Conservation (phyloP, 2,888 invertebrate species). For the Sarcophaga variegata region DNA sequence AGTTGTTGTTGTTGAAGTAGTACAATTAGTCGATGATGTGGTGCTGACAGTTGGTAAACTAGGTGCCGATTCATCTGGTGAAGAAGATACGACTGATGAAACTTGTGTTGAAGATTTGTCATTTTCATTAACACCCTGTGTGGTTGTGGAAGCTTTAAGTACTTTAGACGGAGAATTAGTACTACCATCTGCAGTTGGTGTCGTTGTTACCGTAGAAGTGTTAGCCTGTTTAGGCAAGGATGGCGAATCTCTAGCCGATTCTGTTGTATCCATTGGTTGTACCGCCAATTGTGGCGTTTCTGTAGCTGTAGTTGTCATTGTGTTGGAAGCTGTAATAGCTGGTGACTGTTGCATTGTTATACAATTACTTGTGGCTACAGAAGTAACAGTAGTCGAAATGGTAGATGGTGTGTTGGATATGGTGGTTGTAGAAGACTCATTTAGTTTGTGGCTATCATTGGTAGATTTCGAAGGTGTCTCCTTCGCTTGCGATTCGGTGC, state of each 20-base stretch:
- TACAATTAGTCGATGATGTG: slow-evolving; percentile 29
- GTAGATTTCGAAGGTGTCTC: slow-evolving; percentile 65
- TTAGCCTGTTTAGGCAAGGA: slow-evolving; percentile 70
- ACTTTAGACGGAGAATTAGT: slow-evolving; percentile 37
- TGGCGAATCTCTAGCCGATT: slow-evolving; percentile 40
- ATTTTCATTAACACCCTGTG: slow-evolving; percentile 39
- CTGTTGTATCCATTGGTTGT: slow-evolving; percentile 64
- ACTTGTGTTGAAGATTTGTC: slow-evolving; percentile 45
- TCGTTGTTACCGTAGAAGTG: slow-evolving; percentile 34
- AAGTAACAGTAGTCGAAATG: slow-evolving; percentile 12
- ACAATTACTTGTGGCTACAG: slow-evolving; percentile 10
- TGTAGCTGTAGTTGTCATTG: slow-evolving; percentile 32
- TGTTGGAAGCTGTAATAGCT: slow-evolving; percentile 51
- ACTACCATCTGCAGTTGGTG: slow-evolving; percentile 42
- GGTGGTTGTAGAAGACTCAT: slow-evolving; percentile 44
- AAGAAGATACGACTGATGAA: slow-evolving; percentile 50
- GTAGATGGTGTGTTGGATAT: slow-evolving; percentile 22
- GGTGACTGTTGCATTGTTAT: slow-evolving; percentile 49
- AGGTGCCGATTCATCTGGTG: slow-evolving; percentile 38
- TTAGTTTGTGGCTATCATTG: slow-evolving; percentile 57
- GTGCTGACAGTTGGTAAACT: slow-evolving; percentile 30
- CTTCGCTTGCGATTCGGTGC: slow-evolving; percentile 26
- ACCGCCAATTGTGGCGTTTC: slow-evolving; percentile 54
- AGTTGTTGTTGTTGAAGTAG: slow-evolving; percentile 39
- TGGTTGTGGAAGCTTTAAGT: slow-evolving; percentile 36